Base-by-base conservation (phyloP, 92 coral and sea anemone genomes). In the Pocillopora grandis region DNA sequence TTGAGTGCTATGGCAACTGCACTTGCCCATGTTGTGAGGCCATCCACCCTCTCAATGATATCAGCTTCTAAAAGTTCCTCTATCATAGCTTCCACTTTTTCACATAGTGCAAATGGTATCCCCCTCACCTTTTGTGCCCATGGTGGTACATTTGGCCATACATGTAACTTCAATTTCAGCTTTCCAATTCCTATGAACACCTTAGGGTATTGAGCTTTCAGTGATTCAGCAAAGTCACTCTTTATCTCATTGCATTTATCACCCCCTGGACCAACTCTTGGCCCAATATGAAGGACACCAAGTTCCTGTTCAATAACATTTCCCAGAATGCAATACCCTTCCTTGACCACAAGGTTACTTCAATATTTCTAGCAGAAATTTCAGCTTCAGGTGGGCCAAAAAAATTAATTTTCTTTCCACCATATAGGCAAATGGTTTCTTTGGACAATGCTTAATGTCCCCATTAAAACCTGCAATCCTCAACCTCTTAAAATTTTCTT, bases 291-390 rank as follows among this genome's bases (percentile, higher is more conserved):
- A 77, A 90, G 80, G 19, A 92, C 71, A 18, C 91, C 90, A 58
- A 92, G 80, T 62, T 76, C 84, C 75, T 20, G 82, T 15, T 89
- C 66, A 7, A 89, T 71, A 13, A 77, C 35, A 87, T 86, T 62
- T 20, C 91, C 95, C 72, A 92, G 71, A 20, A 92, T 70, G 71
- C 95, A 89, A 77, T 84, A 75, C 77, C 90, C 90, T 5, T 55
- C 64, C 72, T 92, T 72, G 37, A 81, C 87, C 9, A 92, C 91
- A 75, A 21, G 16, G 18, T 3, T 58, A 67, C 66, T 21, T 42
- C 64, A 17, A 20, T 55, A 70, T 81, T 80, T 14, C 59, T 66
- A 1, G 18, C 58, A 10, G 75, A 35, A 71, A 86, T 33, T 71
- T 59, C 85, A 15, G 69, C 77, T 31, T 64, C 16, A 69, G 77